Conservation (phyloP, 2,113 vertebrate species). For the Synodontis membranacea region DNA sequence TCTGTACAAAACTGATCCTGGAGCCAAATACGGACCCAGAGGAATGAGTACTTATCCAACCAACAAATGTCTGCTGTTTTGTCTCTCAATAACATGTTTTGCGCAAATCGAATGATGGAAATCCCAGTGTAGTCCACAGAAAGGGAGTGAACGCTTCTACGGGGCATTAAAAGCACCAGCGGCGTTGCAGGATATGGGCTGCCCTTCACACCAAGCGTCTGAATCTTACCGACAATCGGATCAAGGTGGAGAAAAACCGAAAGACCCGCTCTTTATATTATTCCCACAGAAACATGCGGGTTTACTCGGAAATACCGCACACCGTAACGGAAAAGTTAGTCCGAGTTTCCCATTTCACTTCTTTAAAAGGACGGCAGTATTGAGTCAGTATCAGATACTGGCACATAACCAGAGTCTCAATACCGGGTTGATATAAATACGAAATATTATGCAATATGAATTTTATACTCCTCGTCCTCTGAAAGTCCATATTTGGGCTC, state of each 20-base stretch:
- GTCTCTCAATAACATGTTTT: not conserved
- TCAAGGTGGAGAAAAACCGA: not conserved
- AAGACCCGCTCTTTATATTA: not conserved
- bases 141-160: not conserved
- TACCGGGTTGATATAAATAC: not conserved
- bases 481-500: not conserved
- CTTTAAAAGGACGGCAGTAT: not conserved
- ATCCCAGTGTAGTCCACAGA: not conserved
- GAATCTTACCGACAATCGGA: not conserved
- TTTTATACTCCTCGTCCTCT: not conserved
- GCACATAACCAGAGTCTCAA: not conserved
- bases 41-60: not conserved
- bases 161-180: not conserved
- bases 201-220: not conserved
- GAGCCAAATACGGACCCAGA: not conserved
- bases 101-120: not conserved
- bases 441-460: constrained; percentile 5
- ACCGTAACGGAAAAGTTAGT: not conserved
- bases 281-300: not conserved
- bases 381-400: too few species aligned
- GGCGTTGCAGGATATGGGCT: not conserved
- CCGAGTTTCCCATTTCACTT: not conserved
- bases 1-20: not conserved
- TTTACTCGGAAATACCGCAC: not conserved
- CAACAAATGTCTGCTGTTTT: not conserved